Base-by-base conservation (phyloP, 2,888 invertebrate species). In the Campopleginae sp. region DNA sequence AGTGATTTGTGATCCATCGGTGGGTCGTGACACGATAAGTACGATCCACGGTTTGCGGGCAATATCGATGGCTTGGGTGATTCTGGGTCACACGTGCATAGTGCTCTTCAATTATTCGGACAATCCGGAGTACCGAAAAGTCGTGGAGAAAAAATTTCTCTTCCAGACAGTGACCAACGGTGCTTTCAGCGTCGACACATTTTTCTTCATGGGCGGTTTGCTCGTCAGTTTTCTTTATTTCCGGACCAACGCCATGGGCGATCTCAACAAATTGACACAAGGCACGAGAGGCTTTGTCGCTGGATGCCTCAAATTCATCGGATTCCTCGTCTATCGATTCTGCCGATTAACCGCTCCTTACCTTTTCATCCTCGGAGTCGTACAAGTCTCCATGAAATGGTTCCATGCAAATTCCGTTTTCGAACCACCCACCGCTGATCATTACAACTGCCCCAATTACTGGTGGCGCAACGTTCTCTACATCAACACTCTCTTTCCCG, bases 391-490 rank as follows among this genome's bases (percentile, higher is more conserved):
- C n/a, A 98, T 97, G 97, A 96, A 97, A 91, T 98, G 98, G 96
- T 96, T 98, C 92, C 95, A 96, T 79, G 95, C 96, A 90, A 97
- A 97, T 93, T 97, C 98, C 0, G 96, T 98, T 54, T 98, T 98
- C 93, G 97, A 97, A 92, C 97, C 97, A 3, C 97, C 97, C 0
- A 96, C 97, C 0, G 95, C 95, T 92, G 97, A 97, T 94, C 96
- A 97, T 92, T 95, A 96, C 80, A 97, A 97, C 89, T 98, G 98
- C 91, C 97, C 97, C 23, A 95, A 96, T 88, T 97, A 96, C 93
- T 98, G 98, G 98, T 98, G 98, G 98, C 95, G 98, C 88, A 98
- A 98, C 94, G 94, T 97, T 61, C 94, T 98, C 1, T 98, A 98
- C 91, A 97, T 98, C 92, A 98, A 98, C 94, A 98, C 97, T 0